A percentile compares a stretch with the other conserved stretches of the same genome.
phyloP scores from a whole-genome alignment of 2,113 vertebrate genomes.

The Zosterops hypoxanthus region DNA sequence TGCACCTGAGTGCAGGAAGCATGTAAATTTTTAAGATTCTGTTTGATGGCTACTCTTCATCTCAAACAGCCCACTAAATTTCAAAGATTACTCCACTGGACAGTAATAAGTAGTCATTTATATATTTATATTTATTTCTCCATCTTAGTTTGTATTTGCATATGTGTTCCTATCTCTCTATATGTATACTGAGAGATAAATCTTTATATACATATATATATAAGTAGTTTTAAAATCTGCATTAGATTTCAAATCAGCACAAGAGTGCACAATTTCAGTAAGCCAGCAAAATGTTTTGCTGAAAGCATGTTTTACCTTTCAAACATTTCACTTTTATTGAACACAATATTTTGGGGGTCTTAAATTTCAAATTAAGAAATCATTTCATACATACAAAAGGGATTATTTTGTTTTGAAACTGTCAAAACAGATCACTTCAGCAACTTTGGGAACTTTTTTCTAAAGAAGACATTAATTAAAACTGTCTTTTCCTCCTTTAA shows the following conservation, averaged over 20 bases:
- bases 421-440: conserved; percentile 7
- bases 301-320: neutral
- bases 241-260: neutral
- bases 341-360: neutral
- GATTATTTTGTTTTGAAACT: conserved; percentile 2
- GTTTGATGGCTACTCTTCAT: neutral
- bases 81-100: neutral
- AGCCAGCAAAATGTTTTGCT: neutral
- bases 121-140: neutral
- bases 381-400: neutral
- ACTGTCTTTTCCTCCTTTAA: neutral
- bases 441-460: neutral
- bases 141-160: neutral
- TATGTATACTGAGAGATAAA: no score
- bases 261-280: neutral
- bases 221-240: neutral
- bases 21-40: neutral
- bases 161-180: neutral
- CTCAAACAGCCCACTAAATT: neutral
- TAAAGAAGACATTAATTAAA: conserved; percentile 19
- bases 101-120: neutral
- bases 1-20: neutral
- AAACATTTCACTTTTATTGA: conserved; percentile 18
- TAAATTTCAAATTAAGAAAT: conserved; percentile 21
- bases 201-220: neutral